Evolutionary conservation across 1,140 invertebrate genomes (phyloP).

Genomic region (Drosophila kanapiae): DNA sequence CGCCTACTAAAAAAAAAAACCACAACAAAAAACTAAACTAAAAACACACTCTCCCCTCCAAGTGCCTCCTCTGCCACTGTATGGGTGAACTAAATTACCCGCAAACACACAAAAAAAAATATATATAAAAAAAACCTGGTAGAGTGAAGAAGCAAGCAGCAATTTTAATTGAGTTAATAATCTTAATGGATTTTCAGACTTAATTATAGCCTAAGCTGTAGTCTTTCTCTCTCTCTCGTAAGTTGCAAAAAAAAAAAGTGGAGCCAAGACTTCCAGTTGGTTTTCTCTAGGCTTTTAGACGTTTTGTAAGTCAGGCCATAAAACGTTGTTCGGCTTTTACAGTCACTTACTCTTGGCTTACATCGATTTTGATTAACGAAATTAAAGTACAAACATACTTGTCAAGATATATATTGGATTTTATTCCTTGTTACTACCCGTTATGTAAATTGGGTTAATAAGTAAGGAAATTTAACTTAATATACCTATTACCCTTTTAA

Average conservation of each 20-base stretch:
- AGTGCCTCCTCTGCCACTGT: neutral
- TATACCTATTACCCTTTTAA: no score
- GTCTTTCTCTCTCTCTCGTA: neutral
- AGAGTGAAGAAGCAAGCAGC: slow-evolving; percentile 55
- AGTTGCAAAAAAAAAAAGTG: slow-evolving; percentile 22
- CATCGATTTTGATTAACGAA: neutral
- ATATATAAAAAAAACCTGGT: slow-evolving; percentile 44
- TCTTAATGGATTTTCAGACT: slow-evolving; percentile 73
- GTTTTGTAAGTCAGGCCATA: slow-evolving; percentile 10
- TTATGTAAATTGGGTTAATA: neutral
- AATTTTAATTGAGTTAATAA: slow-evolving; percentile 76
- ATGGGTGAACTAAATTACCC: slow-evolving; percentile 59
- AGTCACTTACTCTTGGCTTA: neutral
- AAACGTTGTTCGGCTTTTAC: slow-evolving; percentile 5
- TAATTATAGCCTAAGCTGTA: slow-evolving; percentile 57
- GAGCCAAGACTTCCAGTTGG: neutral
- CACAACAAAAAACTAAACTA: neutral
- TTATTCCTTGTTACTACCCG: neutral
- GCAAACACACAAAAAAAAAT: slow-evolving; percentile 40
- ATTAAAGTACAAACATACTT: neutral
- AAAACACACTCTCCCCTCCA: neutral
- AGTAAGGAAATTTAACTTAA: neutral
- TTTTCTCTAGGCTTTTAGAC: slow-evolving; percentile 14
- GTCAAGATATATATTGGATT: neutral
- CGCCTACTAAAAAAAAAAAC: slow-evolving; percentile 42